Conservation (phyloP, 2,113 vertebrate species). For the Oreochromis spilurus region DNA sequence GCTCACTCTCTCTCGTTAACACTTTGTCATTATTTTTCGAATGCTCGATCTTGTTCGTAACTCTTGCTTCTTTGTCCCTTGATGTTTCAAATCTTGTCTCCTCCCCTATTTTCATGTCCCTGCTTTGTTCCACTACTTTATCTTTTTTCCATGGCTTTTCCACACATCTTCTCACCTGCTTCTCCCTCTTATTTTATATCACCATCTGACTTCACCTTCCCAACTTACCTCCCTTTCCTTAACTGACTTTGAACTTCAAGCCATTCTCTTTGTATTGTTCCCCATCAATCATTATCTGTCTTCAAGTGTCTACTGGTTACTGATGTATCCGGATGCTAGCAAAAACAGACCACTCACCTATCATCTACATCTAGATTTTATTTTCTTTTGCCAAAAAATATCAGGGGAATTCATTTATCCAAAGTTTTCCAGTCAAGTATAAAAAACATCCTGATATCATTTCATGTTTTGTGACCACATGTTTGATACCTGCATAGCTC, state of each 20-base stretch:
- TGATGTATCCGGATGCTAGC: conserved; percentile 22
- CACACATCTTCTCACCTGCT: conserved; percentile 5
- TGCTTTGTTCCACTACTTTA: background rate
- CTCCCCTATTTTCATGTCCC: background rate
- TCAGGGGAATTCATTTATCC: background rate
- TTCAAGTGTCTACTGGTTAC: conserved; percentile 9
- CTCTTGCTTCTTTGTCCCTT: background rate
- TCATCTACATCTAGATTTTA: conserved; percentile 30
- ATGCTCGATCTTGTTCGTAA: background rate
- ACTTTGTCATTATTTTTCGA: background rate
- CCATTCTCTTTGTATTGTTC: conserved; percentile 21
- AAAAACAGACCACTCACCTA: conserved; percentile 26
- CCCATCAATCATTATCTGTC: conserved; percentile 39
- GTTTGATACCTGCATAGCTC: background rate
- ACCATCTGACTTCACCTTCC: conserved; percentile 31
- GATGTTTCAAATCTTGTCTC: background rate
- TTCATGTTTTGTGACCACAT: background rate
- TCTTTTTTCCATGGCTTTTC: conserved; percentile 10
- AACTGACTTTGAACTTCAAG: conserved; percentile 50
- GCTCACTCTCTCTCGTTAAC: conserved; percentile 45
- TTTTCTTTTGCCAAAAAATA: background rate
- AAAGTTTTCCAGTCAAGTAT: background rate
- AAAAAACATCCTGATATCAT: background rate
- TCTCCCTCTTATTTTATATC: conserved; percentile 5
- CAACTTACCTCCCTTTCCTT: background rate